These are phyloP conservation scores for Saxicola maurus DNA, from an alignment of 2,797 vertebrate genomes.

Conservation along the genomic window DNA sequence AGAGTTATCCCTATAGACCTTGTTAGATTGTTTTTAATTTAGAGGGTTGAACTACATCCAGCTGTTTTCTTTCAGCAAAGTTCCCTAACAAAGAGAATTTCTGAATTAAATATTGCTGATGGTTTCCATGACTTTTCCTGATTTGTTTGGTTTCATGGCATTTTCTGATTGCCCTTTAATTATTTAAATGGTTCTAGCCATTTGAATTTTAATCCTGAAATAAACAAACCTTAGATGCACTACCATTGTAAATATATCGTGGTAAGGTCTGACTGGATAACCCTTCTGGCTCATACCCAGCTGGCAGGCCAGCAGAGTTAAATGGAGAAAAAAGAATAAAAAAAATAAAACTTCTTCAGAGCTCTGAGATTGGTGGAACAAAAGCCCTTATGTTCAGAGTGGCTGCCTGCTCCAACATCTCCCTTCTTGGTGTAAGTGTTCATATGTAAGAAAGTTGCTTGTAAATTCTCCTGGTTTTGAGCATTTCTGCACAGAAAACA, in stretches of 20 bases:
- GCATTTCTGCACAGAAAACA: not conserved
- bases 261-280: conserved; percentile 67
- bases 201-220: conserved; percentile 69
- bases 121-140: conserved; percentile 68
- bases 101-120: conserved; percentile 72
- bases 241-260: conserved; percentile 50
- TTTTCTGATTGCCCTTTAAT: conserved; percentile 62
- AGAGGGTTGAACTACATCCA: conserved; percentile 70
- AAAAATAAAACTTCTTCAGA: conserved; percentile 25
- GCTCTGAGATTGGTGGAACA: conserved; percentile 48
- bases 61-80: conserved; percentile 73
- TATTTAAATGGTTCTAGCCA: conserved; percentile 69
- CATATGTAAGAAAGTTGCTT: conserved; percentile 37
- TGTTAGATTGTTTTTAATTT: conserved; percentile 77
- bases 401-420: conserved; percentile 36
- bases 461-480: conserved; percentile 46
- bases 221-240: conserved; percentile 64
- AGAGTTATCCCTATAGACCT: conserved; percentile 73
- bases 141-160: conserved; percentile 69
- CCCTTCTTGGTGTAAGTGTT: conserved; percentile 19
- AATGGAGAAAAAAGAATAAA: conserved; percentile 14
- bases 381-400: conserved; percentile 50
- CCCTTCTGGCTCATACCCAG: conserved; percentile 67
- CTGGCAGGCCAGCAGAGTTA: conserved; percentile 56
- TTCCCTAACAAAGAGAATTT: conserved; percentile 71